Conservation (phyloP, 2,113 vertebrate genomes). For the Myiozetetes cayanensis region DNA sequence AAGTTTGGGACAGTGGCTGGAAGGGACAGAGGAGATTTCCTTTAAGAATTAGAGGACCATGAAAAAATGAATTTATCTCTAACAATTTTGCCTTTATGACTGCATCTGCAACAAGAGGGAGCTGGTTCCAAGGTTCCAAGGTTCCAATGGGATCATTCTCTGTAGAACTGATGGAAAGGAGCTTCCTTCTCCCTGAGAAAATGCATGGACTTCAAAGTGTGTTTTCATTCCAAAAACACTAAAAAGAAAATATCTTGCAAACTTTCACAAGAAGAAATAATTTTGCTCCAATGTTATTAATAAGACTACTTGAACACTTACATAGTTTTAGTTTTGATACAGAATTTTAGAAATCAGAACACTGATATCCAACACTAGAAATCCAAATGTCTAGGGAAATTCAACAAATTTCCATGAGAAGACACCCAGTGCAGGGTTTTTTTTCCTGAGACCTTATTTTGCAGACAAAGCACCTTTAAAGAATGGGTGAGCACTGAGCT, state of each 20-base stretch:
- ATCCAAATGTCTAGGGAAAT: not conserved
- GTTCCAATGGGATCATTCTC: not conserved
- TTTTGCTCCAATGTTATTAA: not conserved
- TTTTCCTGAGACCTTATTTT: not conserved
- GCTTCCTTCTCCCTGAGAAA: not conserved
- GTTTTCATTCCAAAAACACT: not conserved
- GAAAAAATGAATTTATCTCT: not conserved
- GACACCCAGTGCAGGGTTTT: not conserved
- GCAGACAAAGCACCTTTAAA: not conserved
- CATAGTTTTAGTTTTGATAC: not conserved
- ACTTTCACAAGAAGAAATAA: not conserved
- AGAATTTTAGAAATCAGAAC: not conserved
- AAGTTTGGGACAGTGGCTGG: not conserved
- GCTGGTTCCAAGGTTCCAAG: not conserved
- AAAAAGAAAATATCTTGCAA: not conserved
- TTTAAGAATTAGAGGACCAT: not conserved
- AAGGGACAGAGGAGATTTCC: not conserved
- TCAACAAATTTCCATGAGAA: not conserved
- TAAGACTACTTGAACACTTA: not conserved
- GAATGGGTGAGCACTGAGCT: accelerated
- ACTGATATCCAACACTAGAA: not conserved
- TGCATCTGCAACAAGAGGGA: not conserved
- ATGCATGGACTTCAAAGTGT: not conserved
- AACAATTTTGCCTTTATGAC: not conserved
- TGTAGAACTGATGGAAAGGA: not conserved